These are phyloP conservation scores for Hirtodrosophila confusa DNA, from an alignment of 2,888 invertebrate genomes.

Conservation along the genomic window DNA sequence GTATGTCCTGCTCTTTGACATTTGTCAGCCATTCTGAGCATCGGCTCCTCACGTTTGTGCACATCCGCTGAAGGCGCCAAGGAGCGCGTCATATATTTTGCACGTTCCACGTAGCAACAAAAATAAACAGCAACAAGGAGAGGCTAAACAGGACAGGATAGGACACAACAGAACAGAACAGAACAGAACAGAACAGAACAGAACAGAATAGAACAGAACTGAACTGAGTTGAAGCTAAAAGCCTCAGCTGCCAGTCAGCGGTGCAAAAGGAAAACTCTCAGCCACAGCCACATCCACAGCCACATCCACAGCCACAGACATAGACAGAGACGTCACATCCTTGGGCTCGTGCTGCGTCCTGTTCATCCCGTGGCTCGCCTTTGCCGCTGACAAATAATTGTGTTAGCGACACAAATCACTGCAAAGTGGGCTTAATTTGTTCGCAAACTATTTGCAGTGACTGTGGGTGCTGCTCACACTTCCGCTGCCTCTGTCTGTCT, in stretches of 20 bases:
- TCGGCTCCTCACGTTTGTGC: slow-evolving; percentile 14
- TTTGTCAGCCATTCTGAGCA: slow-evolving; percentile 17
- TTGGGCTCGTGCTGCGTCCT: slow-evolving; percentile 7
- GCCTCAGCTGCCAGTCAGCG: slow-evolving; percentile 19
- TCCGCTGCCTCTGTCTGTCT: background rate
- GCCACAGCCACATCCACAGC: background rate
- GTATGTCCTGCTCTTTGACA: slow-evolving; percentile 18
- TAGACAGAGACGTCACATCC: slow-evolving; percentile 10
- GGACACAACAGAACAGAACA: slow-evolving; percentile 6
- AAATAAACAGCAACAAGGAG: slow-evolving; percentile 2
- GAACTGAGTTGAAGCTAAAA: background rate
- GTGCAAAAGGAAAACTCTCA: background rate
- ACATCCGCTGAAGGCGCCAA: slow-evolving; percentile 11
- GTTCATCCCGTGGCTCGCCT: background rate
- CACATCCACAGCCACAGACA: no score
- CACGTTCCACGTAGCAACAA: slow-evolving; percentile 23
- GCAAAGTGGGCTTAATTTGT: slow-evolving; percentile 64
- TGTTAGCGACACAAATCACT: slow-evolving; percentile 71
- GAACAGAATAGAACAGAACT: slow-evolving; percentile 9
- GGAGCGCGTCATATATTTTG: slow-evolving; percentile 22
- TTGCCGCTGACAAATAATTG: slow-evolving; percentile 57
- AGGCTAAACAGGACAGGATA: background rate
- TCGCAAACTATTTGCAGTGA: slow-evolving; percentile 48
- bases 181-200: background rate
- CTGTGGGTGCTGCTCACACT: slow-evolving; percentile 5